Percentiles rank a stretch among this genome's conserved stretches.
Evolutionary conservation across 2,888 invertebrate genomes (phyloP).

Genomic region (Galeopsomyia nigrocyanea): DNA sequence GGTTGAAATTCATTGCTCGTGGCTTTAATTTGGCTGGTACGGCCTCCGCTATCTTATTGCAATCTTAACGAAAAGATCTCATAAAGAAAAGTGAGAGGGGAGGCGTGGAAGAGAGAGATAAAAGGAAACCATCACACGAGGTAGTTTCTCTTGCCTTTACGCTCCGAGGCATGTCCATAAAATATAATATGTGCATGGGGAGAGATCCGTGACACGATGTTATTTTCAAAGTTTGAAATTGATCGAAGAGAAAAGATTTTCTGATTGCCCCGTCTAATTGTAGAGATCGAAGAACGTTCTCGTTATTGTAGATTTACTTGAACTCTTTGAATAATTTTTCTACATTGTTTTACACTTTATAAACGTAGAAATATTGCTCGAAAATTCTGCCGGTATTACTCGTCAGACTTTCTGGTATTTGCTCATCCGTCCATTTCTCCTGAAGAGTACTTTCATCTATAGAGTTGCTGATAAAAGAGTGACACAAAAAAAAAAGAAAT

Average conservation of each 20-base stretch:
- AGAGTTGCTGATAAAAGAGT: conserved; percentile 16
- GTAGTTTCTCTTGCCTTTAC: not conserved
- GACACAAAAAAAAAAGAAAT: conserved; percentile 14
- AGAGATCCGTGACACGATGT: conserved; percentile 16
- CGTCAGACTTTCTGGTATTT: too few species aligned
- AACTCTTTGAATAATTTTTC: too few species aligned
- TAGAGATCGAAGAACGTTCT: too few species aligned
- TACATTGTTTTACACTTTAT: too few species aligned
- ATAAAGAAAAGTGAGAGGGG: conserved; percentile 24
- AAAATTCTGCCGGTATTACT: too few species aligned
- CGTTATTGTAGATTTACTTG: too few species aligned
- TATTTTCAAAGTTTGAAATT: not conserved
- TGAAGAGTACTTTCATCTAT: not conserved
- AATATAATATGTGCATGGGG: conserved; percentile 22
- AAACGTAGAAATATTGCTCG: too few species aligned
- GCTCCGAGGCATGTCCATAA: conserved; percentile 18
- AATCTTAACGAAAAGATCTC: conserved; percentile 43
- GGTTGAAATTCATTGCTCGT: conserved; percentile 30
- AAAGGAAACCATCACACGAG: conserved; percentile 16
- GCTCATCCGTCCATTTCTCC: too few species aligned
- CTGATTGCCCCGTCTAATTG: too few species aligned
- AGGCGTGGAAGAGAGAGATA: conserved; percentile 20
- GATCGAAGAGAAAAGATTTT: too few species aligned
- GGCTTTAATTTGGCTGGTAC: not conserved
- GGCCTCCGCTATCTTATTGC: conserved; percentile 23